Evolutionary conservation across 2,888 invertebrate species (phyloP), one percentile per base, ranked within the genome.

Genomic region (Acronicta alni): DNA sequence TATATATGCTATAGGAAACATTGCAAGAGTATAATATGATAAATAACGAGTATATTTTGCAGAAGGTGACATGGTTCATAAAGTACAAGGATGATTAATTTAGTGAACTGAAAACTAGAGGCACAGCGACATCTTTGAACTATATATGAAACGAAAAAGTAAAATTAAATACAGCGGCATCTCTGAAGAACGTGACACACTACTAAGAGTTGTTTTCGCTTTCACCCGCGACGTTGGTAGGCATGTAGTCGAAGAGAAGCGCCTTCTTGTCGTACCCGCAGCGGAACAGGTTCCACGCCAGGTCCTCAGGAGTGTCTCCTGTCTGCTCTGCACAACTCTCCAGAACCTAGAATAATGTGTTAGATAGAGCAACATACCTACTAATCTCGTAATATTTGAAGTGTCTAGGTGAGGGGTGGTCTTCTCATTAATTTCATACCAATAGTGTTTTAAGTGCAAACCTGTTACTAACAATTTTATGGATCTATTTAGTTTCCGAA

Each of bases 201-300:
- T 75, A 30, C 53, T 77, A 71, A 8, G 74, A 73, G 42, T 72
- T 72, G 56, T 79, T 81, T 39, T 83, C 80, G 9, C 71, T 42
- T 26, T 79, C 79, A 16, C 48, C 49, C 6, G 60, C 67, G 18
- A 74, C 68, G 43, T 61, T 75, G 3, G 81, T 70, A 2, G 91
- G 89, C 89, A 90, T 88, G 81, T 88, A 88, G 44, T 90, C 86
- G 75, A 91, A 90, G 16, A 91, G 85, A 0, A 88, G 79, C 0
- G 91, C 87, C 74, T 93, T 93, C 72, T 87, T 88, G 60, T 92
- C 89, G 78, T 87, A 90, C 1, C 91, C 91, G 72, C 94, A 94
- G 15, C 89, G 87, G 84, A 94, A 92, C 37, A 94, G 77, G 70
- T 88, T 89, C 93, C 94, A 93, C 0, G 94, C 93, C 17, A 87